Conservation (phyloP, 2,797 vertebrate genomes). For the Cossypha caffra region DNA sequence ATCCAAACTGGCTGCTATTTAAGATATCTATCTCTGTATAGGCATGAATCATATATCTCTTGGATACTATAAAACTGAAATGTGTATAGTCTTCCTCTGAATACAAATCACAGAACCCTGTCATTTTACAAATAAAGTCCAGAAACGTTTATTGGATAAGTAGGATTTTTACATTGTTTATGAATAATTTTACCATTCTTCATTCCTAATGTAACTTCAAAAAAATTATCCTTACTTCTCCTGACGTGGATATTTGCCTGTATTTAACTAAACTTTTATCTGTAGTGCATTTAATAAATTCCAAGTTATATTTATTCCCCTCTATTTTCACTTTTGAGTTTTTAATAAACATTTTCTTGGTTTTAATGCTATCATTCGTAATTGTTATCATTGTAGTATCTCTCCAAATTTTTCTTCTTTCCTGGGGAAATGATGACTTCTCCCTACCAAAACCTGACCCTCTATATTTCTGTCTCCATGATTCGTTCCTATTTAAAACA, state of each 20-base stretch:
- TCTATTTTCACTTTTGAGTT: not conserved
- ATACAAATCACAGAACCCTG: not conserved
- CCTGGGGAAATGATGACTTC: not conserved
- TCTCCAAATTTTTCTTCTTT: not conserved
- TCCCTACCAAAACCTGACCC: not conserved
- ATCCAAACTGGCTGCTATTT: not conserved
- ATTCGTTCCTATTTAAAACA: not conserved
- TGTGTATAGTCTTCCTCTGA: not conserved
- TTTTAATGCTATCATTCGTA: not conserved
- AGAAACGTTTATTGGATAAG: not conserved
- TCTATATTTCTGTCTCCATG: not conserved
- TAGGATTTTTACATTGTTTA: fast-evolving
- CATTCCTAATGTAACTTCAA: not conserved
- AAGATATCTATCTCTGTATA: not conserved
- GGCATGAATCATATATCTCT: not conserved
- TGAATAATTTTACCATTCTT: not conserved
- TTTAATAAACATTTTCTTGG: not conserved
- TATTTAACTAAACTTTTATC: not conserved
- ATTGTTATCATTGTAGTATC: not conserved
- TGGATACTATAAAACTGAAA: not conserved
- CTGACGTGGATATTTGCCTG: not conserved
- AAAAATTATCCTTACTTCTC: not conserved
- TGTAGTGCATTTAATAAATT: not conserved
- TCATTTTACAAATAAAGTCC: not conserved
- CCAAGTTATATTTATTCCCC: not conserved